Evolutionary conservation across 2,888 invertebrate species (phyloP), one percentile per base, ranked within the genome.

Genomic region (Patella depressa): DNA sequence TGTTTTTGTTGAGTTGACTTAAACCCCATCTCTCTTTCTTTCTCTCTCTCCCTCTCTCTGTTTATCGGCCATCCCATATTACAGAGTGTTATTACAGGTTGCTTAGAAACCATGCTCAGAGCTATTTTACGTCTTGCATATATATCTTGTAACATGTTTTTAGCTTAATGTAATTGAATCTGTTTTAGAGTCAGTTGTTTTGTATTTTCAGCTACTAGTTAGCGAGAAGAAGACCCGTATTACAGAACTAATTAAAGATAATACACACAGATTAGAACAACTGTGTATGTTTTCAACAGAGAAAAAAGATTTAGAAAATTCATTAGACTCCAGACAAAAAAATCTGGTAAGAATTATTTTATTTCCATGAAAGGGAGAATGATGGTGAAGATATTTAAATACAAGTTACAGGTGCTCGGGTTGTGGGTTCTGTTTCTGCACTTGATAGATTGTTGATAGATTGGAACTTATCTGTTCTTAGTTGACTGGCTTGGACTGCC

Each of bases 321-420:
- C 84, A 19, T 85, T 91, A 19, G 88, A 91, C 78, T 85, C 88
- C 5, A 83, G 90, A 75, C 91, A 91, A 86, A 90, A 88, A 84
- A 88, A 87, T 82, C 82, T 91, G 87, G 91, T 91, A 84, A 82
- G 88, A 83, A 2, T 45, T 45, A 45, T 9, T 45, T 45, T 45
- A 45, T 45, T 45, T 45, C 45, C 45, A 45, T 9, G 45, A 5
- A 45, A 45, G 45, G 45, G 9, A 45, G 45, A 45, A 45, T 45
- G 45, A 45, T 45, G 9, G 34, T 34, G 34, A 34, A 34, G 34
- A 34, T 45, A 45, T 45, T 45, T 45, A 7, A 9, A 7, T 45
- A 45, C 9, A 5, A 9, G 9, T 45, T 4, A 45, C 7, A 45
- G 9, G 45, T 45, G 45, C 45, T 45, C 9, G 45, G 45, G 45